Evolutionary conservation across 2,888 invertebrate species (phyloP).

Genomic region (Lepidonotus clava): DNA sequence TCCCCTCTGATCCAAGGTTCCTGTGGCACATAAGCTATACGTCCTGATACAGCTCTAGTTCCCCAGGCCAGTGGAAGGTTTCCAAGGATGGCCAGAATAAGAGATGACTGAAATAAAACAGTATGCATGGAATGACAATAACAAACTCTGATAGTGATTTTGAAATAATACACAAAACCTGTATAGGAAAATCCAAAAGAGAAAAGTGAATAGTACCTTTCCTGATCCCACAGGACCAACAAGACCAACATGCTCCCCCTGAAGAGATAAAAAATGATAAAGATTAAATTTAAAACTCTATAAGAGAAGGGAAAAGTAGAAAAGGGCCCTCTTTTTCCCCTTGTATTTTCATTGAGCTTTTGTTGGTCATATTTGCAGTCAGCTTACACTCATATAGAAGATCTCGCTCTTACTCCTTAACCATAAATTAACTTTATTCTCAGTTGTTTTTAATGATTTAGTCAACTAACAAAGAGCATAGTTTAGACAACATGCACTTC

Average conservation of each 20-base stretch:
- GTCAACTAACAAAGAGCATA: too few relatives aligned
- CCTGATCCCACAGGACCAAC: background rate
- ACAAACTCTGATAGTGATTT: background rate
- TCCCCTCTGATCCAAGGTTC: constrained; percentile 21
- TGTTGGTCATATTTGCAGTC: too few relatives aligned
- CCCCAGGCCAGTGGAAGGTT: constrained; percentile 14
- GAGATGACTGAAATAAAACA: background rate
- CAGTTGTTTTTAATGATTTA: too few relatives aligned
- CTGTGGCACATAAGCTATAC: constrained; percentile 33
- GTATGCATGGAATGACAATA: background rate
- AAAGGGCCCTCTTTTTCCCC: too few relatives aligned
- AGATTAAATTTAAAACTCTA: too few relatives aligned
- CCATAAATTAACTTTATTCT: too few relatives aligned
- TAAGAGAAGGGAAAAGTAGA: too few relatives aligned
- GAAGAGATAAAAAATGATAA: background rate
- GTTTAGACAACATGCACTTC: too few relatives aligned
- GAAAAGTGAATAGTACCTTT: background rate
- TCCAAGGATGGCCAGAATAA: constrained; percentile 30
- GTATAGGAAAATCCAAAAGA: background rate
- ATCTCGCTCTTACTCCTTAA: too few relatives aligned
- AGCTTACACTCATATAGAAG: too few relatives aligned
- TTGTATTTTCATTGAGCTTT: too few relatives aligned
- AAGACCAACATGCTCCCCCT: background rate
- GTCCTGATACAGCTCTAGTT: background rate
- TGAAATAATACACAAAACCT: background rate